Percentiles rank a stretch among this genome's conserved stretches.
These are phyloP conservation scores for Athalia cordata DNA, from an alignment of 2,888 invertebrate genomes.

Conservation along the genomic window DNA sequence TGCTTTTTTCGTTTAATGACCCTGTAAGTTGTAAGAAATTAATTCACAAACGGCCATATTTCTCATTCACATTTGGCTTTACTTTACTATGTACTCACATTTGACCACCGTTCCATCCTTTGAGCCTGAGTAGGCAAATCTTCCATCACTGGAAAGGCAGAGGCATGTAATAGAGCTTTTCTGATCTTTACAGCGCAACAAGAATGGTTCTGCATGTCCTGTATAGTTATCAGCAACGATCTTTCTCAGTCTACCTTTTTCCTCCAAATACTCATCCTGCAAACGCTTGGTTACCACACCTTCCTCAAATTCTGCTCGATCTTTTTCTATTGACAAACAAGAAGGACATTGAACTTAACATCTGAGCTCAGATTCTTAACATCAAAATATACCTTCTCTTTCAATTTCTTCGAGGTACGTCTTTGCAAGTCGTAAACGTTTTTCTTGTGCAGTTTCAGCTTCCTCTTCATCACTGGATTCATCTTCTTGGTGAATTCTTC, in stretches of 20 bases:
- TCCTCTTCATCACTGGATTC: conserved; percentile 77
- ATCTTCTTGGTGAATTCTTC: conserved; percentile 68
- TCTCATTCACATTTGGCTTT: not conserved
- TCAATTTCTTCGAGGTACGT: conserved; percentile 91
- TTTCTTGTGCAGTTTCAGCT: conserved; percentile 91
- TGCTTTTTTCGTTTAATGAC: conserved; percentile 80
- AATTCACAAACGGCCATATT: conserved; percentile 8
- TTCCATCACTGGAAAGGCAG: conserved; percentile 84
- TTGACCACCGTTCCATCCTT: conserved; percentile 93
- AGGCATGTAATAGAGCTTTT: conserved; percentile 87
- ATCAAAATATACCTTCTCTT: conserved; percentile 77
- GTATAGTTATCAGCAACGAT: conserved; percentile 82
- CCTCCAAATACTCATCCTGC: conserved; percentile 90
- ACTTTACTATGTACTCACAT: conserved; percentile 76
- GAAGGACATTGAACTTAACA: conserved; percentile 7
- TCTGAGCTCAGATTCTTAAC: conserved; percentile 17
- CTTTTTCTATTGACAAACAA: conserved; percentile 75
- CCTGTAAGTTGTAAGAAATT: conserved; percentile 60
- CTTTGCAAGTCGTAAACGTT: conserved; percentile 91
- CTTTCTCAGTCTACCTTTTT: conserved; percentile 86
- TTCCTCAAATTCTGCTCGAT: conserved; percentile 79
- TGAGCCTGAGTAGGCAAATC: conserved; percentile 86
- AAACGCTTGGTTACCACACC: conserved; percentile 84
- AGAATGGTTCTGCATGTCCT: conserved; percentile 72
- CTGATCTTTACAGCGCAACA: conserved; percentile 85